Percentiles rank a stretch among this genome's conserved stretches.
These are phyloP conservation scores for Pangasius larnaudii DNA, from an alignment of 2,797 vertebrate genomes.

Conservation along the genomic window DNA sequence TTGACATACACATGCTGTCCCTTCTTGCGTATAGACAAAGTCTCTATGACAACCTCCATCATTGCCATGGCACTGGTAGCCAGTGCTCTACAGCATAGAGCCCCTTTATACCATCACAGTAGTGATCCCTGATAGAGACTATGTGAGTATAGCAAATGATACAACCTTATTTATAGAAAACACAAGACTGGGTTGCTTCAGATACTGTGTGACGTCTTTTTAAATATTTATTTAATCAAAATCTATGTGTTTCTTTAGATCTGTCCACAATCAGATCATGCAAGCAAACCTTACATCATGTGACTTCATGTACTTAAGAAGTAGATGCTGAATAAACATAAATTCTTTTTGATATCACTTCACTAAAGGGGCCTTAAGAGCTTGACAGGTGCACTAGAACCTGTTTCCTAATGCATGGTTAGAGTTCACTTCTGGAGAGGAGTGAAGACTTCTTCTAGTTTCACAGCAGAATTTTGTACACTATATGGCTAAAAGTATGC, in stretches of 20 bases:
- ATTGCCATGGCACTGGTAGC: constrained; percentile 68
- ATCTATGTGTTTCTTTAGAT: not conserved
- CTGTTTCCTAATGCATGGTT: not conserved
- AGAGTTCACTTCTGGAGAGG: not conserved
- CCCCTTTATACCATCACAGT: constrained; percentile 18
- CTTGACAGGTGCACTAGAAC: not conserved
- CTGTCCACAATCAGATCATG: not conserved
- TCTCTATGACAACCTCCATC: constrained; percentile 77
- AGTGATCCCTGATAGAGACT: not conserved
- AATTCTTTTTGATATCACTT: not conserved
- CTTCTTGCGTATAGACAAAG: constrained; percentile 70
- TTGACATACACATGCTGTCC: constrained; percentile 54
- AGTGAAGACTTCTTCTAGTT: not conserved
- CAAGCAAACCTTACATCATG: not conserved
- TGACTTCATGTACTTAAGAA: not conserved
- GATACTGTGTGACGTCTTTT: not conserved
- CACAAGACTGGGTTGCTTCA: not conserved
- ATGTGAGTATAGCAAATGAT: not conserved
- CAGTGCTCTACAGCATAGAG: constrained; percentile 22
- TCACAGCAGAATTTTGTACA: not conserved
- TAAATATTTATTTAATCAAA: not conserved
- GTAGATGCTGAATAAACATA: not conserved
- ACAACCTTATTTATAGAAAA: constrained; percentile 8
- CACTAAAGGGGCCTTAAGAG: not conserved
- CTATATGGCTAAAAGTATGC: not conserved